These are phyloP conservation scores for Congeria kusceri DNA, from an alignment of 2,888 invertebrate genomes.

Conservation along the genomic window DNA sequence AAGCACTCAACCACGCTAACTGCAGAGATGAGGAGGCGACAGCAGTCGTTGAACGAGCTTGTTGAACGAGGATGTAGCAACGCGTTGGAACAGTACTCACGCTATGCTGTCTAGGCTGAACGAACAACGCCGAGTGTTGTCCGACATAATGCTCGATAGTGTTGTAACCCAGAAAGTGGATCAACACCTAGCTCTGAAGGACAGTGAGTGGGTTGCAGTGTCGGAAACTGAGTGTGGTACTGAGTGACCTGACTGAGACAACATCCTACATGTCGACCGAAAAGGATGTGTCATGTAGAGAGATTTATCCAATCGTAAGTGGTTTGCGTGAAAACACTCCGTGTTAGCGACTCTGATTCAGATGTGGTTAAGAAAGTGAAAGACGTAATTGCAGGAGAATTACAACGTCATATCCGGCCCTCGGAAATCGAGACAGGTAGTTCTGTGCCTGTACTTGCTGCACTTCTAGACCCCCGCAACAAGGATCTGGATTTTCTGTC, in stretches of 20 bases:
- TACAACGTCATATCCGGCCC: slow-evolving; percentile 1
- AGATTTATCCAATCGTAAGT: slow-evolving; percentile 36
- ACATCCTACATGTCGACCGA: slow-evolving; percentile 32
- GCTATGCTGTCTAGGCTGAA: slow-evolving; percentile 27
- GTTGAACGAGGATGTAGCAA: slow-evolving; percentile 25
- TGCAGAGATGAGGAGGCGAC: slow-evolving; percentile 23
- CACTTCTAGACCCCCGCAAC: slow-evolving; percentile 20
- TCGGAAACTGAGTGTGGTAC: slow-evolving; percentile 19
- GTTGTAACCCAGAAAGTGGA: slow-evolving; percentile 26
- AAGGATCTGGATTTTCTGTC: slow-evolving; percentile 25
- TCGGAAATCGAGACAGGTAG: background rate
- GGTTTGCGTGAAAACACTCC: slow-evolving; percentile 18
- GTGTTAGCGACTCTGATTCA: background rate
- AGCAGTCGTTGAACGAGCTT: slow-evolving; percentile 20
- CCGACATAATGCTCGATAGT: slow-evolving; percentile 32
- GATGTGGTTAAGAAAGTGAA: slow-evolving; percentile 15
- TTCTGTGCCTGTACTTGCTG: slow-evolving; percentile 18
- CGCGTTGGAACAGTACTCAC: slow-evolving; percentile 39
- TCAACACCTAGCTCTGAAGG: slow-evolving; percentile 9
- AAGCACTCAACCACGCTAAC: slow-evolving; percentile 44
- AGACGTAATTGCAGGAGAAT: background rate
- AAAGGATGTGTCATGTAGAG: background rate
- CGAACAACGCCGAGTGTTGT: slow-evolving; percentile 34
- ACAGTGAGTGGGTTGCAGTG: slow-evolving; percentile 19
- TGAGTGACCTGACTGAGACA: slow-evolving; percentile 9